Percentiles rank a stretch among this genome's conserved stretches.
Evolutionary conservation across 2,888 invertebrate species (phyloP).

Genomic region (Malacosoma neustria): DNA sequence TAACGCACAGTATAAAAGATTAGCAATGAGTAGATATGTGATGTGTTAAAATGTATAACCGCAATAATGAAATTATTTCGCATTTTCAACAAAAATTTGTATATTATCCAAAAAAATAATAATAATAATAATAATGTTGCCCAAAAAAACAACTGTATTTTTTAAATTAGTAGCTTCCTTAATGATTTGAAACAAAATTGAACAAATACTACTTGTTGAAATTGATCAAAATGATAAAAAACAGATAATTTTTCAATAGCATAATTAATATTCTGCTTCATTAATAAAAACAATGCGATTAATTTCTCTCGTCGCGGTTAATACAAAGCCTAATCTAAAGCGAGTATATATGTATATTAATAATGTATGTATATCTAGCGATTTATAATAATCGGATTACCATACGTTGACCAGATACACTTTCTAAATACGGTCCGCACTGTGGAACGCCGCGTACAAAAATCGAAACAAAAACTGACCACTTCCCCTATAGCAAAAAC

Average conservation of each 20-base stretch:
- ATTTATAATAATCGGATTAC: conserved; percentile 44
- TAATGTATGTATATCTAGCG: conserved; percentile 50
- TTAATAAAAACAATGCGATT: not conserved
- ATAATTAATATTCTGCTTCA: too few relatives aligned
- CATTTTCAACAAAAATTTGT: too few relatives aligned
- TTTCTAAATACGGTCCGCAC: conserved; percentile 22
- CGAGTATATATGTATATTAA: conserved; percentile 53
- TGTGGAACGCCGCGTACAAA: conserved; percentile 14
- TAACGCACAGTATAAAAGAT: conserved; percentile 57
- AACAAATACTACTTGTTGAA: too few relatives aligned
- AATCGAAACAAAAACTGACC: conserved; percentile 11
- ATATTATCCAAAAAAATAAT: too few relatives aligned
- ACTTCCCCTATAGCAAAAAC: conserved; percentile 16
- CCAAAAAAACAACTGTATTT: too few relatives aligned
- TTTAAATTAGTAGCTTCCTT: too few relatives aligned
- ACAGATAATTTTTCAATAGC: too few relatives aligned
- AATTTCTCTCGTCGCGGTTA: conserved; percentile 31
- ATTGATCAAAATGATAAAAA: too few relatives aligned
- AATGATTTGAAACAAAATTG: too few relatives aligned
- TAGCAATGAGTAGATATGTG: conserved; percentile 69
- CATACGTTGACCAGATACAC: conserved; percentile 53
- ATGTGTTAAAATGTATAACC: conserved; percentile 51
- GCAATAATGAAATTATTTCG: too few relatives aligned
- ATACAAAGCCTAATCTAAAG: conserved; percentile 53
- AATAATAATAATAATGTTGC: too few relatives aligned